Conservation (phyloP, 2,113 vertebrate genomes). For the Tachysurus vachellii region DNA sequence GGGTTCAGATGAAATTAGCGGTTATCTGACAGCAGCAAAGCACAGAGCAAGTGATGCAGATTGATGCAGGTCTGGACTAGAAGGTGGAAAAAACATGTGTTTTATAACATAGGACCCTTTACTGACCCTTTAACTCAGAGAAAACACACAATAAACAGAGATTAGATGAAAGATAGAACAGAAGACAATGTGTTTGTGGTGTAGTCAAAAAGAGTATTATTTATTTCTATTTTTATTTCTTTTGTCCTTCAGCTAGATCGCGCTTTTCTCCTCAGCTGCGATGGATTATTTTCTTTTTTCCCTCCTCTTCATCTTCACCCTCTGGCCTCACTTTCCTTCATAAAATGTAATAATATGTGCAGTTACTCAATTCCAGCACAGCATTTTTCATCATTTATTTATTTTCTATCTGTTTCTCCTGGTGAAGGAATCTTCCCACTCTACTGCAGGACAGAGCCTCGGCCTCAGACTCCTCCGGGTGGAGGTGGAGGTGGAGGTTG, state of each 20-base stretch:
- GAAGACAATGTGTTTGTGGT: neutral
- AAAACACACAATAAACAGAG: neutral
- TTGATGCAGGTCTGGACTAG: neutral
- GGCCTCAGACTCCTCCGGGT: neutral
- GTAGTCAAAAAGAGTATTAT: neutral
- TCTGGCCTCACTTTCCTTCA: neutral
- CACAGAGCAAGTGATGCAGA: neutral
- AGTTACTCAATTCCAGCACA: neutral
- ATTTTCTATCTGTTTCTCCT: neutral
- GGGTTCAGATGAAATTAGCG: neutral
- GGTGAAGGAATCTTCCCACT: neutral
- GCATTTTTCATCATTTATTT: constrained; percentile 10
- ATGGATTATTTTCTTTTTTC: neutral
- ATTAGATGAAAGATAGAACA: neutral
- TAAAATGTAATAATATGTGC: constrained; percentile 2
- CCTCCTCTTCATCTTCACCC: neutral
- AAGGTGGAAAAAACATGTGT: neutral
- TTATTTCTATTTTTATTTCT: constrained; percentile 7
- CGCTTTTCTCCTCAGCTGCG: neutral
- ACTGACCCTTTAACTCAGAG: neutral
- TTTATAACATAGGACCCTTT: neutral
- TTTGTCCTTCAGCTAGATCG: neutral
- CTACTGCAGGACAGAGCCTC: neutral
- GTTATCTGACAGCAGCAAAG: neutral
- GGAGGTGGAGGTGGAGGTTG: neutral